Conservation (phyloP, 1,140 invertebrate species). For the Zaprionus inermis region DNA sequence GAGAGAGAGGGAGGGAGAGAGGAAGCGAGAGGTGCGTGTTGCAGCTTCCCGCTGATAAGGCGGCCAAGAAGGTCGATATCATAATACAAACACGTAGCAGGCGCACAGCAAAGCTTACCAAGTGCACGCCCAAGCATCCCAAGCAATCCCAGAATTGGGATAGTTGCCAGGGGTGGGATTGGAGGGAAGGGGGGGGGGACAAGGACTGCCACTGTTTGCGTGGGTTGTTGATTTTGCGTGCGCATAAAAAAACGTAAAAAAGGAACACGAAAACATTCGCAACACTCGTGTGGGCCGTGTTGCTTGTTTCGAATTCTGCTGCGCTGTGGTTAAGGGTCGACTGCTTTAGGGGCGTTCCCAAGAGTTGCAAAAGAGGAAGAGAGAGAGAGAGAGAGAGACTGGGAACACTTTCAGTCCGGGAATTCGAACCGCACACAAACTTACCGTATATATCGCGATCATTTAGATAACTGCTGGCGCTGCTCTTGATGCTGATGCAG, state of each 20-base stretch:
- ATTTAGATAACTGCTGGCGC: conserved; percentile 65
- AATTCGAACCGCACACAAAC: too few relatives aligned
- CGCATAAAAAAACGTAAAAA: conserved; percentile 27
- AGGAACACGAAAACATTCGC: not conserved
- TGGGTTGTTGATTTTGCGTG: conserved; percentile 71
- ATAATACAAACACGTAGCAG: conserved; percentile 81
- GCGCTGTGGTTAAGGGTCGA: conserved; percentile 74
- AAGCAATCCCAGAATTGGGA: conserved; percentile 6
- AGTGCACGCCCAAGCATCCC: conserved; percentile 33
- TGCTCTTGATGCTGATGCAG: conserved; percentile 72
- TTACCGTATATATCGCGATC: conserved; percentile 69
- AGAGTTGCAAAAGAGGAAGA: not conserved
- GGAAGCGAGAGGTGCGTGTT: not conserved
- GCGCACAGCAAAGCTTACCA: conserved; percentile 59
- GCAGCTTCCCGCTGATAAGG: conserved; percentile 58
- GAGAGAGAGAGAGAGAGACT: not conserved
- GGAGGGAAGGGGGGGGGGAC: not conserved
- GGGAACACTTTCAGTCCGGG: conserved; percentile 2
- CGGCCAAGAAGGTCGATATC: conserved; percentile 72
- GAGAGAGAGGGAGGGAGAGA: not conserved
- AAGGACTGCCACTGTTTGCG: conserved; percentile 46
- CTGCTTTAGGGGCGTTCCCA: conserved; percentile 66
- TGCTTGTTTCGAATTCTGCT: conserved; percentile 72
- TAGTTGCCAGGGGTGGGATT: conserved; percentile 14
- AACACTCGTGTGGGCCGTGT: conserved; percentile 38